Conservation (phyloP, 2,888 invertebrate genomes). For the Cantharis rufa region DNA sequence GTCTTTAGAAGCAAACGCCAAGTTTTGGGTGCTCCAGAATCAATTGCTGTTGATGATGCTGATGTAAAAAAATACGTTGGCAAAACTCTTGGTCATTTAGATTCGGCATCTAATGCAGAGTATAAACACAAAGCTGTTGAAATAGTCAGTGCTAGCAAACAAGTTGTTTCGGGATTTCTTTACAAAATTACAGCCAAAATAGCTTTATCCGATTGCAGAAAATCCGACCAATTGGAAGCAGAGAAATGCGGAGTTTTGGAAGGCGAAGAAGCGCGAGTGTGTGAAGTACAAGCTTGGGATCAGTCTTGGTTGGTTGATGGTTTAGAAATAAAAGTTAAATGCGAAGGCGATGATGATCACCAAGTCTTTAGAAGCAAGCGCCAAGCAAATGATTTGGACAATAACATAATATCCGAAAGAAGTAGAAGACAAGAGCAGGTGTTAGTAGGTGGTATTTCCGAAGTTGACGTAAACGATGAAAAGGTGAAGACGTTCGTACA, state of each 20-base stretch:
- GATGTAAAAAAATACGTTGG: slow-evolving; percentile 37
- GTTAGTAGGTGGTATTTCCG: background rate
- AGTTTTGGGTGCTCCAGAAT: background rate
- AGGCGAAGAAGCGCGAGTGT: slow-evolving; percentile 47
- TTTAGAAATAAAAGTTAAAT: slow-evolving; percentile 53
- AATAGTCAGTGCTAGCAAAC: slow-evolving; percentile 53
- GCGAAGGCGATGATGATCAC: slow-evolving; percentile 38
- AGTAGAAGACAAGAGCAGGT: background rate
- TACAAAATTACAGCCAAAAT: slow-evolving; percentile 64
- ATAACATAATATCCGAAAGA: background rate
- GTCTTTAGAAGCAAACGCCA: slow-evolving; percentile 37
- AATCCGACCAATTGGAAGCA: slow-evolving; percentile 39
- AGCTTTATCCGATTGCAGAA: slow-evolving; percentile 61
- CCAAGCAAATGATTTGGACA: background rate
- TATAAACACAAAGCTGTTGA: slow-evolving; percentile 44
- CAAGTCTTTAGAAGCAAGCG: slow-evolving; percentile 30
- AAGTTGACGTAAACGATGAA: background rate
- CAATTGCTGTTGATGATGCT: background rate
- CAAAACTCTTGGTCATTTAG: slow-evolving; percentile 40
- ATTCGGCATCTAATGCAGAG: slow-evolving; percentile 38
- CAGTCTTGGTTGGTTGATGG: slow-evolving; percentile 60
- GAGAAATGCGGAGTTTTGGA: slow-evolving; percentile 39
- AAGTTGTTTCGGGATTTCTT: slow-evolving; percentile 61
- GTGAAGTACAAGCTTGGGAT: slow-evolving; percentile 61
- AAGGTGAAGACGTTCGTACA: slow-evolving; percentile 37